Evolutionary conservation across 2,888 invertebrate genomes (phyloP).

Genomic region (Drosophila borborema): DNA sequence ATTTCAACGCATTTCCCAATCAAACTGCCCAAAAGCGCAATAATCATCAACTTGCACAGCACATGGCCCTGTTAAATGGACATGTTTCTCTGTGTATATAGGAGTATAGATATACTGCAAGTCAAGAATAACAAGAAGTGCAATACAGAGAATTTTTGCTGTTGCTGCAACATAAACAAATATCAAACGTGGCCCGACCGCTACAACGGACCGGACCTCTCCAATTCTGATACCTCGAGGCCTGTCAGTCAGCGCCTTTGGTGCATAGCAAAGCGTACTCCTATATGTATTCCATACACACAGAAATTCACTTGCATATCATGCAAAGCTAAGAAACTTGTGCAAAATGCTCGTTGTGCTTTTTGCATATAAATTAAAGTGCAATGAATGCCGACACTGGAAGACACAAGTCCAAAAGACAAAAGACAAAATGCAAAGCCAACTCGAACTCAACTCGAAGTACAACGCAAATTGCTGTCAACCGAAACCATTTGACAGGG

Average conservation of each 20-base stretch:
- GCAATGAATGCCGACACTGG: conserved; percentile 41
- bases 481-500: conserved; percentile 73
- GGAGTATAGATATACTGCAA: conserved; percentile 18
- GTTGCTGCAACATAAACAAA: conserved; percentile 52
- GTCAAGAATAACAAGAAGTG: conserved; percentile 38
- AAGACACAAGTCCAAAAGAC: conserved; percentile 22
- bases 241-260: conserved; percentile 66
- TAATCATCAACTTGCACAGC: conserved; percentile 60
- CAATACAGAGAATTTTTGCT: conserved; percentile 9
- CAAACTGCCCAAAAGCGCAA: conserved; percentile 54
- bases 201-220: conserved; percentile 31
- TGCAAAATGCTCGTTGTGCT: conserved; percentile 68
- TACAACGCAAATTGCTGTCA: conserved; percentile 60
- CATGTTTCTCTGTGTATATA: conserved; percentile 4
- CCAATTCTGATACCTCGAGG: conserved; percentile 36
- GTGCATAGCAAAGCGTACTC: conserved; percentile 66
- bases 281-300: conserved; percentile 8
- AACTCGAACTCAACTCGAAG: conserved; percentile 1
- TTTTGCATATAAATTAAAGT: conserved; percentile 72
- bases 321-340: conserved; percentile 63
- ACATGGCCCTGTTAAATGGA: conserved; percentile 49
- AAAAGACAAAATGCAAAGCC: conserved; percentile 4
- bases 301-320: conserved; percentile 8
- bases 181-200: conserved; percentile 60
- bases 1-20: conserved; percentile 49